Evolutionary conservation across 2,113 vertebrate genomes (phyloP), one percentile per base, ranked within the genome.

Genomic region (Bufo bufo): DNA sequence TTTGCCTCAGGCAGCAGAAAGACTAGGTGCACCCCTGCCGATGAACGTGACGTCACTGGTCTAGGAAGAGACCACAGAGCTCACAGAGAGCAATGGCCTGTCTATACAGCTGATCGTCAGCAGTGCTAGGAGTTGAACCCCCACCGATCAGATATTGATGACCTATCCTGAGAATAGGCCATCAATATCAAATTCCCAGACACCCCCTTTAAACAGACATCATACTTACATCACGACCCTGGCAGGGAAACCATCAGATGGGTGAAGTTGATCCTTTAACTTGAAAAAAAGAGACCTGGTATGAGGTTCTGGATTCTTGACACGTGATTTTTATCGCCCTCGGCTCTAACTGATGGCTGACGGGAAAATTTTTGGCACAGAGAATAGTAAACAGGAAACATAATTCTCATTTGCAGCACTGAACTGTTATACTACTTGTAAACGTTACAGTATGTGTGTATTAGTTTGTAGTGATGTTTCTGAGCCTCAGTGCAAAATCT

Each of bases 311-410:
- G 80, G 80, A 66, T 20, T 49, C 45, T 12, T 14, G 45, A 43
- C 80, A 82, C 9, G 14, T 6, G 6, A 7, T 65, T 45, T 65
- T 82, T 82, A 82, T 82, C 80, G 50, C 45, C 59, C 59, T n/a
- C 14, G 17, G 6, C 16, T 65, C 1, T 65, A n/a, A 49, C 80
- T 66, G 80, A 82, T 50, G 59, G 59, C 7, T 23, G 49, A 54
- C 23, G 75, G 75, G 20, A 11, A 56, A 52, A 33, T 23, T 58
- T 45, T 78, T n/a, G 20, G 50, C 19, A 23, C 20, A 72, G 1
- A 23, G 13, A n/a, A 13, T 52, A 52, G 47, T 11, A 50, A 8
- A 77, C 17, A 77, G 3, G 19, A 49, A 12, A 54, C 50, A n/a
- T n/a, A n/a, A 54, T 52, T 23, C 11, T 11, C 6, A 47, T 20